Evolutionary conservation across 35 echinoderm and acorn worm genomes (phyloP), one percentile per base, ranked within the genome.

Genomic region (Lytechinus pictus): DNA sequence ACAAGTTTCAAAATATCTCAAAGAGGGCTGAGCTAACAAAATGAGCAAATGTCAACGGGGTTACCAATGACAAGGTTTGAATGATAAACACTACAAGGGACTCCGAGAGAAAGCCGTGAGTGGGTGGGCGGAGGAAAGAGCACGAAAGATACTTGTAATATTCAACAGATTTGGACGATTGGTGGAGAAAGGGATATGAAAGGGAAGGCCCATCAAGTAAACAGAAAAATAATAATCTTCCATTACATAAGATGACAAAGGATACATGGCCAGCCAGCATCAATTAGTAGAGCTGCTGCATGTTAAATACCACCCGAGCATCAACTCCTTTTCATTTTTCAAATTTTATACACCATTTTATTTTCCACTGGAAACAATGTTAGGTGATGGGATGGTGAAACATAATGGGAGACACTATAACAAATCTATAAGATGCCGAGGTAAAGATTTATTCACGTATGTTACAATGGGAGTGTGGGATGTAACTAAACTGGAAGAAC

Each of bases 1-100:
- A 79, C 66, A 79, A 79, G 66, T 79, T 79, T 79, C 66, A 90
- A 54, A 52, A 90, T 90, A 90, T 52, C 88, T 90, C 88, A 54
- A 90, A 54, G 88, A 54, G 88, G 88, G 88, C 88, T 52, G 88
- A 90, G 88, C 52, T 90, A 90, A 90, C 88, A 90, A 33, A 90
- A 44, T 90, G 88, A 52, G 88, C 52, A 90, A 90, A 90, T 90
- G 88, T 90, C 88, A 90, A 12, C 5, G 29, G 10, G 28, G 88
- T 90, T 90, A 27, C n/a, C 14, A 16, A 79, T 79, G 66, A 79
- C 66, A 79, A 79, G 66, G 19, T 79, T 24, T 79, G 66, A 79
- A 79, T 79, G 66, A 79, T 79, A 79, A 79, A 7, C 66, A 79
- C 21, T 79, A 79, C 66, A 79, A 7, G 66, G 19, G 66, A 24